Conservation (phyloP, 2,113 vertebrate genomes). For the Amphiprion ocellaris region DNA sequence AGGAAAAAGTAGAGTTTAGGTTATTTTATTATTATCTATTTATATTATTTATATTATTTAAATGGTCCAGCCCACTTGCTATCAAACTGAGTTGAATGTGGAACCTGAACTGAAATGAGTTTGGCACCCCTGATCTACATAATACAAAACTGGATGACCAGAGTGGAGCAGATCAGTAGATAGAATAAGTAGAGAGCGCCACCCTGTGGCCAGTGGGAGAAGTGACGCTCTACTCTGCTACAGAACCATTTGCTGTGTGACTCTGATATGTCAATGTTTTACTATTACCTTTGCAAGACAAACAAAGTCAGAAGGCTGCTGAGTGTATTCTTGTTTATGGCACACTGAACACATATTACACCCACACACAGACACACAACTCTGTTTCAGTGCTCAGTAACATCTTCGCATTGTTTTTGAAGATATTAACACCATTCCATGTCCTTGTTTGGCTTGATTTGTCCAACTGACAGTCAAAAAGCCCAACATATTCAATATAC, state of each 20-base stretch:
- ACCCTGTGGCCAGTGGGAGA: slow-evolving; percentile 56
- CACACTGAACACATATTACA: slow-evolving; percentile 11
- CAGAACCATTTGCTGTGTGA: background rate
- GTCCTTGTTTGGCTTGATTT: background rate
- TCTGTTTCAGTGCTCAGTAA: background rate
- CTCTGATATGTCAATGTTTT: background rate
- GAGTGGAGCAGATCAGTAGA: background rate
- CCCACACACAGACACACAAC: background rate
- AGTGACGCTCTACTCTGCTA: background rate
- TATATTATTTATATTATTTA: no score
- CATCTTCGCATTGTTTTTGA: background rate
- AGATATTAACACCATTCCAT: background rate
- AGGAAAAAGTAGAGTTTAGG: no score
- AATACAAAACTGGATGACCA: background rate
- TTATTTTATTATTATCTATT: no score
- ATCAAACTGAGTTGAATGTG: no score
- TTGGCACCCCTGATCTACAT: no score
- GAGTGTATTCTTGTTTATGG: slow-evolving; percentile 58
- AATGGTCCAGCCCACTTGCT: no score
- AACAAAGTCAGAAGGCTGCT: slow-evolving; percentile 18
- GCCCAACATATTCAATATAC: background rate
- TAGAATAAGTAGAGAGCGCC: slow-evolving; percentile 39
- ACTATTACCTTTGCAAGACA: slow-evolving; percentile 51
- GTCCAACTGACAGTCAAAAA: background rate
- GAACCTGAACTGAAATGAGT: no score